These are phyloP conservation scores for Amblyjoppa fuscipennis DNA, from an alignment of 2,888 invertebrate genomes.

Conservation along the genomic window DNA sequence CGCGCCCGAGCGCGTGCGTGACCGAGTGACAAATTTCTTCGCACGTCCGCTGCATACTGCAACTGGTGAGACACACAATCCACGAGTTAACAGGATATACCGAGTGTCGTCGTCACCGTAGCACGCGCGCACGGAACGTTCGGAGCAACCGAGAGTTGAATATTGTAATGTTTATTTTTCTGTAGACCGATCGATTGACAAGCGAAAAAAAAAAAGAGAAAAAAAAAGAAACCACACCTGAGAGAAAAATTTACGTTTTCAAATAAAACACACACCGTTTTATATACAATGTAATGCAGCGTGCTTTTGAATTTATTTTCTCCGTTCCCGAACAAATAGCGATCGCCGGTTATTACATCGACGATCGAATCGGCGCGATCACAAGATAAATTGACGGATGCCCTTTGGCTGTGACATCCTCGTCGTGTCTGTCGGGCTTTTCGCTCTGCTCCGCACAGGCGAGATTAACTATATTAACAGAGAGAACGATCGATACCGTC, in stretches of 20 bases:
- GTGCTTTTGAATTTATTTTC: neutral
- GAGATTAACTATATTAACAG: neutral
- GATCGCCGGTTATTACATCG: neutral
- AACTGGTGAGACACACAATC: neutral
- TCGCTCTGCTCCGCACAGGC: slow-evolving; percentile 1
- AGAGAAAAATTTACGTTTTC: slow-evolving; percentile 60
- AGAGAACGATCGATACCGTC: neutral
- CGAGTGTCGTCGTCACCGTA: slow-evolving; percentile 1
- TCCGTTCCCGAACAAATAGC: neutral
- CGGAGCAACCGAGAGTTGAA: slow-evolving; percentile 19
- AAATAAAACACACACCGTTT: slow-evolving; percentile 68
- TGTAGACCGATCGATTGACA: slow-evolving; percentile 27
- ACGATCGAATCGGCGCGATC: neutral
- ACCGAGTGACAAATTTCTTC: neutral
- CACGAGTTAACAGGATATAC: neutral
- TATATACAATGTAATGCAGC: slow-evolving; percentile 61
- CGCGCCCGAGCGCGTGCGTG: neutral
- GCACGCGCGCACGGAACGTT: slow-evolving; percentile 31
- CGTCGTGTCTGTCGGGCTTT: neutral
- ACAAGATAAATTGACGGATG: neutral
- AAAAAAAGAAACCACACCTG: slow-evolving; percentile 34
- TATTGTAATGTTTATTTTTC: slow-evolving; percentile 62
- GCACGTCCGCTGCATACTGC: neutral
- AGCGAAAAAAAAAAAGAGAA: slow-evolving; percentile 3
- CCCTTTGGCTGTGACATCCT: neutral